These are phyloP conservation scores for Pollimyrus isidori DNA, from an alignment of 2,113 vertebrate species.

Conservation along the genomic window DNA sequence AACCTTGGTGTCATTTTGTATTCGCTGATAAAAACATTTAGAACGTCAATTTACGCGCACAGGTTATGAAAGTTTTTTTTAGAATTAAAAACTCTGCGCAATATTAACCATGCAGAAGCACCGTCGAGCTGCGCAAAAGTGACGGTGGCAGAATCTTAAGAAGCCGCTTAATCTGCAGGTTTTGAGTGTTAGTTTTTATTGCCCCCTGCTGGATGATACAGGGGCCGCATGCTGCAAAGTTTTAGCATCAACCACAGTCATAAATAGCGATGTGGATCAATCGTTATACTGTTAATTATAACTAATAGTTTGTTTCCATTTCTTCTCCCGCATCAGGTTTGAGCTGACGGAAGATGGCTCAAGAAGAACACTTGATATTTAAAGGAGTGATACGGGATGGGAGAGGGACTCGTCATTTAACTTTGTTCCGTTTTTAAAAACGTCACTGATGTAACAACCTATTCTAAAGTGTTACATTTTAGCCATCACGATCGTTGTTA, in stretches of 20 bases:
- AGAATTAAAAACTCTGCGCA: neutral
- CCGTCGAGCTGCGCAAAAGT: neutral
- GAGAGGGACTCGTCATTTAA: neutral
- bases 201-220: neutral
- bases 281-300: neutral
- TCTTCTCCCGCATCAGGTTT: slow-evolving; percentile 61
- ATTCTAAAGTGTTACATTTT: slow-evolving; percentile 25
- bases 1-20: neutral
- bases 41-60: neutral
- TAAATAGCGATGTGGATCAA: neutral
- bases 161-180: neutral
- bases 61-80: neutral
- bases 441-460: slow-evolving; percentile 4
- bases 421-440: neutral
- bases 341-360: slow-evolving; percentile 83
- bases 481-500: neutral
- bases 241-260: neutral
- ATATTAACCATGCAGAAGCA: neutral
- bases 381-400: slow-evolving; percentile 28
- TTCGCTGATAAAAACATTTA: neutral
- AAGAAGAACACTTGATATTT: slow-evolving; percentile 53
- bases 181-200: neutral
- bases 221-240: neutral
- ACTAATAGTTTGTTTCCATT: neutral
- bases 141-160: neutral